Conservation (phyloP, 2,888 invertebrate species). For the Bombylius discolor region DNA sequence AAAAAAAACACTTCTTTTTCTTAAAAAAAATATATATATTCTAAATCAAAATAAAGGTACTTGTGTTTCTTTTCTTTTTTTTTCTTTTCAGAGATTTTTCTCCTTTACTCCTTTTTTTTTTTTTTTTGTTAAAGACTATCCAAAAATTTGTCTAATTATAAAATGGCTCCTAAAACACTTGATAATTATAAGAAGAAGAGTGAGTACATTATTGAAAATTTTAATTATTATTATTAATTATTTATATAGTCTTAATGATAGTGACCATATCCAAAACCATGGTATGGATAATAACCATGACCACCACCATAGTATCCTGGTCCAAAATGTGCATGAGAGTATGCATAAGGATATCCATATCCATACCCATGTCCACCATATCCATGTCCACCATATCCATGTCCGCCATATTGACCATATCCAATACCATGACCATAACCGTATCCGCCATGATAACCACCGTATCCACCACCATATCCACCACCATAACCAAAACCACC, state of each 20-base stretch:
- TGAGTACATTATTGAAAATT: no score
- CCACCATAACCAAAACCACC: slow-evolving; percentile 1
- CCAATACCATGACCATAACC: neutral
- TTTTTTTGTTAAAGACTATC: no score
- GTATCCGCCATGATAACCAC: neutral
- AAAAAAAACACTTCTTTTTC: no score
- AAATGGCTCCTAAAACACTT: no score
- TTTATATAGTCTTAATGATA: neutral
- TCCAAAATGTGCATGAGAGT: neutral
- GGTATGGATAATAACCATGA: neutral
- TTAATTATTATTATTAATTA: neutral
- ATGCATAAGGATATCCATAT: neutral
- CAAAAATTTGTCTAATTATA: no score
- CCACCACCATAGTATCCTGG: neutral
- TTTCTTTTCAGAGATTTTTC: no score
- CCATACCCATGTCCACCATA: neutral
- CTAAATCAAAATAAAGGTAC: no score
- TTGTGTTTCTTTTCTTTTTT: no score
- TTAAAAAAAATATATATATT: no score
- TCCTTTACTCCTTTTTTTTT: no score
- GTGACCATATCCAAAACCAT: neutral
- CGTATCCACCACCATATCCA: neutral
- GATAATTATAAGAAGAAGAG: no score
- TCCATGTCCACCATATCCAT: neutral
- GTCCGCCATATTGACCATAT: neutral